A percentile compares a stretch with the other conserved stretches of the same genome.
Evolutionary conservation across 2,888 invertebrate species (phyloP).

Genomic region (Eupithecia tripunctaria): DNA sequence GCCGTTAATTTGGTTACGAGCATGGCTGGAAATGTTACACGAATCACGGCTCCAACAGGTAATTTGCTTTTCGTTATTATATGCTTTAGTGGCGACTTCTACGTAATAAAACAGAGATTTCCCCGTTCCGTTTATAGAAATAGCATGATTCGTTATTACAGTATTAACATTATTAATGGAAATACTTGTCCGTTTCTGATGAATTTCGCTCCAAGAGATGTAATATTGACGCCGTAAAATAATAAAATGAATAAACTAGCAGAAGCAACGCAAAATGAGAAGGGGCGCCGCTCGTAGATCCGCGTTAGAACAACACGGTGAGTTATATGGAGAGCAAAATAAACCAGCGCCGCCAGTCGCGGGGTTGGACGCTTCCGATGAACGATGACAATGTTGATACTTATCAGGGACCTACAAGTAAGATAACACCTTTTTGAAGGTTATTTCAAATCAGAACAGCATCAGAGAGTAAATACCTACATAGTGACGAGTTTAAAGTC

Average conservation of each 20-base stretch:
- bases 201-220: background rate
- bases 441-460: background rate
- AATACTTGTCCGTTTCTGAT: background rate
- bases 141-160: background rate
- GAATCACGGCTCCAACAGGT: conserved; percentile 15
- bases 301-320: conserved; percentile 19
- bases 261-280: conserved; percentile 13
- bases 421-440: background rate
- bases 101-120: background rate
- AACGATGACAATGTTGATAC: background rate
- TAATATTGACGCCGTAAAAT: background rate
- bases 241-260: conserved; percentile 15
- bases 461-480: background rate
- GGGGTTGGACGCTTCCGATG: conserved; percentile 15
- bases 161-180: background rate
- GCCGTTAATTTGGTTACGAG: conserved; percentile 25
- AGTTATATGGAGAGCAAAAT: conserved; percentile 33
- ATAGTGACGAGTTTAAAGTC: background rate
- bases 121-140: background rate
- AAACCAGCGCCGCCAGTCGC: conserved; percentile 10
- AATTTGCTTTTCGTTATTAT: conserved; percentile 16
- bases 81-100: conserved; percentile 15
- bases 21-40: conserved; percentile 14
- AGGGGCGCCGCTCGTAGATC: conserved; percentile 18
- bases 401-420: background rate